Conservation (phyloP, 2,797 vertebrate genomes). For the Ctenopoma multispine region DNA sequence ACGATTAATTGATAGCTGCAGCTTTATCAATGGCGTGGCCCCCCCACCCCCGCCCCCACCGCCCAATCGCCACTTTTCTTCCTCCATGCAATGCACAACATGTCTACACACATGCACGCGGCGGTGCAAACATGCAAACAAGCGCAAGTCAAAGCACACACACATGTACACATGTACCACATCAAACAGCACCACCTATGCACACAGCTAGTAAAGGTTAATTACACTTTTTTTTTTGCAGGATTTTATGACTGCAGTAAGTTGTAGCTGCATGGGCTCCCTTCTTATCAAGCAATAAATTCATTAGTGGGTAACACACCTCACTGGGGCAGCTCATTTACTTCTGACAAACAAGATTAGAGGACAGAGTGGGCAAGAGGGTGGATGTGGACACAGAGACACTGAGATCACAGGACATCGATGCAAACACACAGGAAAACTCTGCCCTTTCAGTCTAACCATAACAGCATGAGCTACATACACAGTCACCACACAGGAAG, state of each 20-base stretch:
- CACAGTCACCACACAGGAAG: too few relatives aligned
- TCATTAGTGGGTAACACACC: slow-evolving; percentile 97
- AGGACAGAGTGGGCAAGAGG: slow-evolving; percentile 67
- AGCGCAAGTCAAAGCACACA: slow-evolving; percentile 35
- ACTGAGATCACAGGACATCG: slow-evolving; percentile 35
- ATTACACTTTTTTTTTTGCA: slow-evolving; percentile 79
- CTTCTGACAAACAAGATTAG: slow-evolving; percentile 96
- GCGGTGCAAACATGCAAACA: slow-evolving; percentile 43
- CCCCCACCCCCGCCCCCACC: slow-evolving; percentile 12
- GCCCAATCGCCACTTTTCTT: too few relatives aligned
- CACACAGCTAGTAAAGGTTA: slow-evolving; percentile 88
- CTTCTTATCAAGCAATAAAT: slow-evolving; percentile 94
- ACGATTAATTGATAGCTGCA: slow-evolving; percentile 69
- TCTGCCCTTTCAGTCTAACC: too few relatives aligned
- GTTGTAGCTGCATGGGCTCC: slow-evolving; percentile 51
- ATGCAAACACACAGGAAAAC: slow-evolving; percentile 10
- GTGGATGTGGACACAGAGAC: slow-evolving; percentile 52
- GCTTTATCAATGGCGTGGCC: slow-evolving; percentile 48
- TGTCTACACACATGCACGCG: background rate
- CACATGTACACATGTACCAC: slow-evolving; percentile 44
- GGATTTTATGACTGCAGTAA: slow-evolving; percentile 69
- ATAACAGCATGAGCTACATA: too few relatives aligned
- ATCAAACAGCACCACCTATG: slow-evolving; percentile 78
- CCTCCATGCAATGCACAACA: slow-evolving; percentile 1
- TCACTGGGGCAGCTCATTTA: slow-evolving; percentile 94